phyloP scores from a whole-genome alignment of 2,113 vertebrate species.

The Argyrosomus japonicus region DNA sequence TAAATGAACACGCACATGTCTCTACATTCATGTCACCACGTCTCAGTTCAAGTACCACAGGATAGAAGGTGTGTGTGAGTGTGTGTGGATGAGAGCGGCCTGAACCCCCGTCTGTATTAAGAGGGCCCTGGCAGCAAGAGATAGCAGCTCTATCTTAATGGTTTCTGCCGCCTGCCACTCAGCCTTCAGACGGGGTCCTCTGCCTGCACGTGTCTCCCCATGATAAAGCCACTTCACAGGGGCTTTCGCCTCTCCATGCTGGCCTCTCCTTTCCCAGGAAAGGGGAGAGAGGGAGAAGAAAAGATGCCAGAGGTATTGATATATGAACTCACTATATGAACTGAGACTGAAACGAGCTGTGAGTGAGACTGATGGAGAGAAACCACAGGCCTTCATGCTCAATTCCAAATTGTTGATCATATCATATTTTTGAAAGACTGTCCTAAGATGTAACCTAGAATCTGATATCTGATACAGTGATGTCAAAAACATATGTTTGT shows the following conservation, averaged over 20 bases:
- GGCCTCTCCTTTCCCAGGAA: constrained; percentile 57
- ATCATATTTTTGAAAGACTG: constrained; percentile 35
- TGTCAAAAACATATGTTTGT: background rate
- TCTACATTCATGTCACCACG: constrained; percentile 54
- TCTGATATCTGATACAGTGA: constrained; percentile 2
- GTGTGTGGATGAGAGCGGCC: constrained; percentile 50
- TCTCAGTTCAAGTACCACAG: constrained; percentile 57
- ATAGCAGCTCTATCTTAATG: constrained; percentile 85
- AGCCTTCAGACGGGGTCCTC: constrained; percentile 78
- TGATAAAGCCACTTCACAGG: constrained; percentile 85
- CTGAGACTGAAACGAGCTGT: constrained; percentile 47
- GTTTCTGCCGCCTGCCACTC: constrained; percentile 82
- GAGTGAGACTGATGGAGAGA: constrained; percentile 23
- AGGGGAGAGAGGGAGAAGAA: constrained; percentile 37
- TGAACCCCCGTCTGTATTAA: constrained; percentile 69
- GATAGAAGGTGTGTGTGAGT: constrained; percentile 38
- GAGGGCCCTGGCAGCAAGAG: constrained; percentile 76
- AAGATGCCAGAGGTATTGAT: constrained; percentile 70
- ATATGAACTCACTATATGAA: constrained; percentile 45
- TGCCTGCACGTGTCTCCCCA: constrained; percentile 62
- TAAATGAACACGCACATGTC: constrained; percentile 61
- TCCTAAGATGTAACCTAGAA: constrained; percentile 24
- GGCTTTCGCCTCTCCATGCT: constrained; percentile 65
- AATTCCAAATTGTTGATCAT: constrained; percentile 44
- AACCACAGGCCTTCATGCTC: constrained; percentile 14